A percentile compares a stretch with the other conserved stretches of the same genome.
Evolutionary conservation across 1,140 invertebrate genomes (phyloP).

Genomic region (Drosophila insularis): DNA sequence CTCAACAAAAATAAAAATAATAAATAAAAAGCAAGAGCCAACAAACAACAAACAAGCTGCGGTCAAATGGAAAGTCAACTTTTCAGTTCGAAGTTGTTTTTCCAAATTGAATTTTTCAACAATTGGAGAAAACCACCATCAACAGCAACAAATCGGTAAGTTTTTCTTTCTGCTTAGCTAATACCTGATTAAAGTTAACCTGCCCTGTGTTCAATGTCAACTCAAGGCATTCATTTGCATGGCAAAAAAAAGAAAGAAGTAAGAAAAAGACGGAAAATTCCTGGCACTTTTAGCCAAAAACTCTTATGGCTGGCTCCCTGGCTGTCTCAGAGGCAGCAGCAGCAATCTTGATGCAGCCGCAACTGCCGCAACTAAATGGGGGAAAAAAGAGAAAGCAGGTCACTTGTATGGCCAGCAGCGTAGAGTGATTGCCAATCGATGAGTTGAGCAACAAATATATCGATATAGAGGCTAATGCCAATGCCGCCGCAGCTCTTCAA

Average conservation of each 20-base stretch:
- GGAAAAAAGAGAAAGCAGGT: slow-evolving; percentile 78
- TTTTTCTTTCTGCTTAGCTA: not conserved
- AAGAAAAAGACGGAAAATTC: not conserved
- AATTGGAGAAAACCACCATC: slow-evolving; percentile 37
- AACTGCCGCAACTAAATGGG: slow-evolving; percentile 41
- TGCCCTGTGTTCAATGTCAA: slow-evolving; percentile 9
- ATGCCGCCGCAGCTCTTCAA: slow-evolving; percentile 30
- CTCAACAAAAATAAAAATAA: slow-evolving; percentile 35
- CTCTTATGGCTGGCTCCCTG: not conserved
- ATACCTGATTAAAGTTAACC: slow-evolving; percentile 20
- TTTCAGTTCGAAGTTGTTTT: slow-evolving; percentile 58
- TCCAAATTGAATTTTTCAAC: slow-evolving; percentile 54
- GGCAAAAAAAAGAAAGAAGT: slow-evolving; percentile 42
- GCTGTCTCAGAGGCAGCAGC: slow-evolving; percentile 18
- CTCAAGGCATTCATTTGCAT: slow-evolving; percentile 8
- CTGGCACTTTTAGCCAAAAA: slow-evolving; percentile 9
- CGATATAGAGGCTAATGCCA: slow-evolving; percentile 66
- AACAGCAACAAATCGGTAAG: too few species aligned
- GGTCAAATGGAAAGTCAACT: slow-evolving; percentile 78
- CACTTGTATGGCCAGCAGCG: slow-evolving; percentile 77
- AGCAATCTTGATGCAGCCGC: slow-evolving; percentile 20
- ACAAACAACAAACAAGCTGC: slow-evolving; percentile 57
- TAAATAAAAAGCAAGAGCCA: slow-evolving; percentile 39
- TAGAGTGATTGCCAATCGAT: slow-evolving; percentile 77
- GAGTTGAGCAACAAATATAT: slow-evolving; percentile 67